These are phyloP conservation scores for Holothuria scabra DNA, from an alignment of 53 echinoderm and acorn worm genomes.

Conservation along the genomic window DNA sequence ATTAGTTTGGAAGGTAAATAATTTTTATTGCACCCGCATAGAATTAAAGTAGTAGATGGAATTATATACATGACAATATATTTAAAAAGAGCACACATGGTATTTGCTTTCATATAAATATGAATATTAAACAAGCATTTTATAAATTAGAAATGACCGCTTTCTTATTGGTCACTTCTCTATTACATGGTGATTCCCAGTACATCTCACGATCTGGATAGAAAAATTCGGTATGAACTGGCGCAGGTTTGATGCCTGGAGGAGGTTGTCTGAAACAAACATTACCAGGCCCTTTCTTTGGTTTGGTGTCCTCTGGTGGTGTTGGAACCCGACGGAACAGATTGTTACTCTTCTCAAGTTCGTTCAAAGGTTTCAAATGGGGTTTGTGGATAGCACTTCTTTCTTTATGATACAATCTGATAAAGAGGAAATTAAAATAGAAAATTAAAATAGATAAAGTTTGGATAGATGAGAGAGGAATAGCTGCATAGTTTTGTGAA, in stretches of 20 bases:
- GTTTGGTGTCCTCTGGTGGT: slow-evolving; percentile 43
- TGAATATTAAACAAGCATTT: no score
- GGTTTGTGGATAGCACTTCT: slow-evolving; percentile 70
- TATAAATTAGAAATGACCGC: not conserved
- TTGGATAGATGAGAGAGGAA: no score
- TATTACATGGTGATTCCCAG: slow-evolving; percentile 66
- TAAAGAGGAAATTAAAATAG: not conserved
- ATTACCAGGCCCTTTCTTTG: slow-evolving; percentile 80
- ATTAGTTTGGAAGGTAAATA: no score
- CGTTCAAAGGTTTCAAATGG: slow-evolving; percentile 67
- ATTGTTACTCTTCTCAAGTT: slow-evolving; percentile 69
- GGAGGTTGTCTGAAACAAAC: slow-evolving; percentile 82
- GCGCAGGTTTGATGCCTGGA: slow-evolving; percentile 82
- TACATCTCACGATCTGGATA: slow-evolving; percentile 84
- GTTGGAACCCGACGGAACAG: slow-evolving; percentile 76
- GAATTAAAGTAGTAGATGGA: no score
- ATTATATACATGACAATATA: no score
- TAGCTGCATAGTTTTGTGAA: no score
- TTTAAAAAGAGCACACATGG: no score
- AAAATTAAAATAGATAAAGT: no score
- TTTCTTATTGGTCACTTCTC: slow-evolving; percentile 70
- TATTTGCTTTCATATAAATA: no score
- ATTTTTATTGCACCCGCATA: no score
- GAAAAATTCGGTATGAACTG: slow-evolving; percentile 86
- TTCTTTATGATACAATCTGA: slow-evolving; percentile 92